Percentiles rank a stretch among this genome's conserved stretches.
These are phyloP conservation scores for Peromyscus maniculatus DNA, from an alignment of 2,113 vertebrate species.

Conservation along the genomic window DNA sequence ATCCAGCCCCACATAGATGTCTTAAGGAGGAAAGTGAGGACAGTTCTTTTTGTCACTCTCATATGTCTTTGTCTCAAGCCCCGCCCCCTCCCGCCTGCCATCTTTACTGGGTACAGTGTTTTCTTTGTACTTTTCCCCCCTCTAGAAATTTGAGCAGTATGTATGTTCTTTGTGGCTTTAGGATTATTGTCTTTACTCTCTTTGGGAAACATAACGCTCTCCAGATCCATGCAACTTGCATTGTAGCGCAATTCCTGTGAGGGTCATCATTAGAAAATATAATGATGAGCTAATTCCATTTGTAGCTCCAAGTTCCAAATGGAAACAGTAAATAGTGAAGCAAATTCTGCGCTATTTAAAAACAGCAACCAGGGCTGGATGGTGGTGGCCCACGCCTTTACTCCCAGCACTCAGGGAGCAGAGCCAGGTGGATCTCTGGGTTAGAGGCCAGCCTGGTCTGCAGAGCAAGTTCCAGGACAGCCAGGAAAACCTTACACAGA, in stretches of 20 bases:
- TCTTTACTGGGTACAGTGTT: not conserved
- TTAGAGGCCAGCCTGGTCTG: not conserved
- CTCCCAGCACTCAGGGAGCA: not conserved
- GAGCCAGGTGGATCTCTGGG: not conserved
- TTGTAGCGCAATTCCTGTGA: not conserved
- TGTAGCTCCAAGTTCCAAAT: not conserved
- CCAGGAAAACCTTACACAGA: not conserved
- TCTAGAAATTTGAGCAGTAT: not conserved
- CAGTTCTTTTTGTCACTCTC: not conserved
- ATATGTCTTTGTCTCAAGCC: not conserved
- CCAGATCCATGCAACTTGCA: not conserved
- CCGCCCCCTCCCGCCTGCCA: too few species aligned
- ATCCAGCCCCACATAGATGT: not conserved
- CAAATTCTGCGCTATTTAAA: not conserved
- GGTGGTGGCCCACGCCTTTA: not conserved
- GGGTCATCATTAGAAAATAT: not conserved
- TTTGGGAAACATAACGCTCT: not conserved
- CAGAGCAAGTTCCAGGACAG: not conserved
- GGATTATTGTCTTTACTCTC: conserved; percentile 10
- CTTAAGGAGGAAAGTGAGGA: not conserved
- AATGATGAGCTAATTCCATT: not conserved
- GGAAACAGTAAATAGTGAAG: not conserved
- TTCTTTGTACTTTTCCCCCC: not conserved
- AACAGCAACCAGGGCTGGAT: not conserved
- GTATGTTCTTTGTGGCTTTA: not conserved